Evolutionary conservation across 2,113 vertebrate genomes (phyloP).

Genomic region (Embiotoca jacksoni): DNA sequence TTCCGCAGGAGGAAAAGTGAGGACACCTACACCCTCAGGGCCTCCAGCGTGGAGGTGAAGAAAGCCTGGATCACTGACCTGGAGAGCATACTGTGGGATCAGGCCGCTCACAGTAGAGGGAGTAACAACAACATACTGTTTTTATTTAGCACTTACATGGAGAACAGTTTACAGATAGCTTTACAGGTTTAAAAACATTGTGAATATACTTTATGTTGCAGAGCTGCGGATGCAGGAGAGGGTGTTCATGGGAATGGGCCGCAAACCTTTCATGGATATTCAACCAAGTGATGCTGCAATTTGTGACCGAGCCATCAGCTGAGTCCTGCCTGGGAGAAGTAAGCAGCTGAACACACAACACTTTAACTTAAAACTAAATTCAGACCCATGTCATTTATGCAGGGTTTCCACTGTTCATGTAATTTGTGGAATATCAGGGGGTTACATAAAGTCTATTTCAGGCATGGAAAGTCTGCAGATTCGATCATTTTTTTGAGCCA

Average conservation of each 20-base stretch:
- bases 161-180: neutral
- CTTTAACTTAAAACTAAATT: no score
- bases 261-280: slow-evolving; percentile 86
- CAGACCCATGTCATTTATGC: no score
- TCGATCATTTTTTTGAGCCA: no score
- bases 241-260: slow-evolving; percentile 86
- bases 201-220: slow-evolving; percentile 46
- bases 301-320: no score
- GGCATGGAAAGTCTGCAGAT: no score
- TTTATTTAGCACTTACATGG: neutral
- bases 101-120: slow-evolving; percentile 84
- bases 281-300: slow-evolving; percentile 84
- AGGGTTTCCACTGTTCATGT: no score
- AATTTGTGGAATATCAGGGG: no score
- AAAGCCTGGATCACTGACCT: slow-evolving; percentile 84
- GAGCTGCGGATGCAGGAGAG: slow-evolving; percentile 87
- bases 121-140: neutral
- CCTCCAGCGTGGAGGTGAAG: slow-evolving; percentile 80
- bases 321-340: no score
- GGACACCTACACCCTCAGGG: no score
- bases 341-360: no score
- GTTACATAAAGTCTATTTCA: no score
- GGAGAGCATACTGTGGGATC: slow-evolving; percentile 85
- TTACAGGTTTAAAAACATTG: neutral
- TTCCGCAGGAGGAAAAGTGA: no score